Evolutionary conservation across 2,113 vertebrate genomes (phyloP), one percentile per base, ranked within the genome.

Genomic region (Lasiurus borealis): DNA sequence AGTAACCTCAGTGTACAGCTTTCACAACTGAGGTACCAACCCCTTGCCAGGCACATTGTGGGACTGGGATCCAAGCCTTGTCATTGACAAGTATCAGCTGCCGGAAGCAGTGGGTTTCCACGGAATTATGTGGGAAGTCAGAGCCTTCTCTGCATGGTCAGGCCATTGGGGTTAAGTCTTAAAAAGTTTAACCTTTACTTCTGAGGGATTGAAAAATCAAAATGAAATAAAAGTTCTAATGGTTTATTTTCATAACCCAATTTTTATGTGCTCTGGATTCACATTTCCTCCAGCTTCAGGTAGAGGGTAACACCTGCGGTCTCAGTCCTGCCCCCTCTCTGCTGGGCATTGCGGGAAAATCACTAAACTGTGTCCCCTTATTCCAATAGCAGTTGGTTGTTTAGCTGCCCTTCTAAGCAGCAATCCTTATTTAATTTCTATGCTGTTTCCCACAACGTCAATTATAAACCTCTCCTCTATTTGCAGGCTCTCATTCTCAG

Each of bases 141-240:
- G 8, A 23, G 57, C 23, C 71, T 85, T 92, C 29, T 75, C 71
- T 76, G 57, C 3, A 14, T 75, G n/a, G n/a, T 50, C 10, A 57
- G 52, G 3, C 16, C 73, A 0, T 11, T 44, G 13, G 7, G 3
- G 1, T 80, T 80, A 82, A 69, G 23, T 68, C 71, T 80, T 89
- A 40, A 69, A 85, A 91, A 59, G 27, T n/a, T 86, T 75, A 77
- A 68, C 0, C 2, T 14, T 97, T 80, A 57, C 18, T 44, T 86
- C 25, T 71, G 5, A 64, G 15, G 1, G 21, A 62, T 78, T 85
- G 86, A 85, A 94, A 72, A 87, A 52, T 66, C 15, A 68, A 90
- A 85, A 73, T 66, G 23, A 88, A 54, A 50, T 52, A 59, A 8
- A 87, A 50, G 6, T 85, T 93, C n/a, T 81, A 72, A 66, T 57